phyloP scores from a whole-genome alignment of 2,888 invertebrate species.

The Tetropium fuscum region DNA sequence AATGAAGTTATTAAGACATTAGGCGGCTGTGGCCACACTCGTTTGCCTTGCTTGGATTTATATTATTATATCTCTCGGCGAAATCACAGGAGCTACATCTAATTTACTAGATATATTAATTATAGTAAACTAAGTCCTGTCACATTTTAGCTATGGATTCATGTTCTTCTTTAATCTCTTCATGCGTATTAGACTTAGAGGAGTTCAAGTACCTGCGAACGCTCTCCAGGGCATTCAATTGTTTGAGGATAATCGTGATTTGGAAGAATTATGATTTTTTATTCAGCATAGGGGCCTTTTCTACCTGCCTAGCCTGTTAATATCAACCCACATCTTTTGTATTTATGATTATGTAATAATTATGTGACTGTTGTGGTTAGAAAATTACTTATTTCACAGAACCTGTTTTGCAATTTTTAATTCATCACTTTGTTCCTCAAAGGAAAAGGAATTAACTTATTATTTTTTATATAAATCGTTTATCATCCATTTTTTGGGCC shows the following conservation, averaged over 20 bases:
- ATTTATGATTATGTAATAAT: conserved; percentile 24
- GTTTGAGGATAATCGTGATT: conserved; percentile 44
- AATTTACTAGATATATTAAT: conserved; percentile 64
- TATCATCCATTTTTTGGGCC: too few relatives aligned
- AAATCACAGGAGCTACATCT: conserved; percentile 64
- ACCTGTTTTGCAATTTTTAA: conserved; percentile 13
- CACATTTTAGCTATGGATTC: conserved; percentile 41
- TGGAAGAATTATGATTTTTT: conserved; percentile 40
- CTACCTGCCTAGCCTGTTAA: conserved; percentile 10
- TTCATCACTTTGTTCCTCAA: background rate
- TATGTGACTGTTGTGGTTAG: conserved; percentile 10
- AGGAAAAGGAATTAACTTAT: conserved; percentile 3
- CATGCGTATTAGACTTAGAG: conserved; percentile 2
- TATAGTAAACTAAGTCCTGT: conserved; percentile 57
- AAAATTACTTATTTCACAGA: conserved; percentile 18
- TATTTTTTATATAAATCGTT: too few relatives aligned
- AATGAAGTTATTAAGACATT: conserved; percentile 68
- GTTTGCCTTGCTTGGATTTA: conserved; percentile 59
- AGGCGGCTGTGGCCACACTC: conserved; percentile 63
- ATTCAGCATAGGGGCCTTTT: conserved; percentile 6
- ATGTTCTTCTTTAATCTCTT: conserved; percentile 4
- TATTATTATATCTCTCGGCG: conserved; percentile 63
- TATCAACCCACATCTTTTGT: conserved; percentile 21
- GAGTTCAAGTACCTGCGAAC: conserved; percentile 36
- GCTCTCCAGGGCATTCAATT: conserved; percentile 36